Conservation (phyloP, 64 coral and sea anemone species). For the Porites australiensis region DNA sequence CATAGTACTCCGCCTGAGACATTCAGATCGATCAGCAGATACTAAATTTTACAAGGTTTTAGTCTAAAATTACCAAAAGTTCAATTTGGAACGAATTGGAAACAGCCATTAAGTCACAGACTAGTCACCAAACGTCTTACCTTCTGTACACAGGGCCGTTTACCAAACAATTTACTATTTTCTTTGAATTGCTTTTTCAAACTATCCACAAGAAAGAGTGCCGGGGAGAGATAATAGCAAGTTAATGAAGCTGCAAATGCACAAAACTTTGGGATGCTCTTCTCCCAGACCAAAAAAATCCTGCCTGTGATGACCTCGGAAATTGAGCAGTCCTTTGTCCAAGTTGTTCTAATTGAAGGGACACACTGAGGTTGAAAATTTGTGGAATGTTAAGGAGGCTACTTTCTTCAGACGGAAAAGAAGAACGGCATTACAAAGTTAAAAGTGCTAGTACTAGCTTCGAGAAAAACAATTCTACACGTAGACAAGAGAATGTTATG, state of each 20-base stretch:
- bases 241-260: slow-evolving; percentile 25
- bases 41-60: too few relatives aligned
- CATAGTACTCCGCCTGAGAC: too few relatives aligned
- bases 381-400: neutral
- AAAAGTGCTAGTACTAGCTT: neutral
- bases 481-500: slow-evolving; percentile 35
- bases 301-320: too few relatives aligned
- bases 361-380: slow-evolving; percentile 26
- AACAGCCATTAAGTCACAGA: too few relatives aligned
- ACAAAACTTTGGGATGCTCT: slow-evolving; percentile 42
- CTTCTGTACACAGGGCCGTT: neutral
- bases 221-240: slow-evolving; percentile 6
- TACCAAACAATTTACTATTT: neutral
- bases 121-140: neutral
- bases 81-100: too few relatives aligned
- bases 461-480: slow-evolving; percentile 35
- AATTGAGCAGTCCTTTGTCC: too few relatives aligned
- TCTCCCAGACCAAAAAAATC: neutral
- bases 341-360: too few relatives aligned
- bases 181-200: neutral
- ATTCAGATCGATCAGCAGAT: too few relatives aligned
- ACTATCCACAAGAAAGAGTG: too few relatives aligned
- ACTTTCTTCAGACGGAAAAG: too few relatives aligned
- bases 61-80: too few relatives aligned
- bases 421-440: slow-evolving; percentile 42